Evolutionary conservation across 2,113 vertebrate species (phyloP), one percentile per base, ranked within the genome.

Genomic region (Oophaga pumilio): DNA sequence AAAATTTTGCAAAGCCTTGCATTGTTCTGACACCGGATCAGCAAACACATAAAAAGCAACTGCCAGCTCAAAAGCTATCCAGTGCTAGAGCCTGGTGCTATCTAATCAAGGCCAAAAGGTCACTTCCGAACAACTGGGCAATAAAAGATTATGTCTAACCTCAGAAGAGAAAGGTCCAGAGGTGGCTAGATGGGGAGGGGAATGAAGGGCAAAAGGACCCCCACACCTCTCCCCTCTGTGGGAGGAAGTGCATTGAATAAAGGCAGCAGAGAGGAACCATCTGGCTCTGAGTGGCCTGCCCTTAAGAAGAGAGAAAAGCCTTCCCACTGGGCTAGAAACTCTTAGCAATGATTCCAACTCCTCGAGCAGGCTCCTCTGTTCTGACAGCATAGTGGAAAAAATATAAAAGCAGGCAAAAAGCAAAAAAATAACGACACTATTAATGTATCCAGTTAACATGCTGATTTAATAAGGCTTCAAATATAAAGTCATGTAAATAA

Each of bases 81-180:
- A 92, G 95, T 94, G 96, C 97, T 95, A 96, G 96, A 96, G 97
- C 96, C 96, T 95, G 94, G 95, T 96, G 96, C 96, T 97, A 97
- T 97, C 97, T 97, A 97, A 97, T 97, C 97, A 97, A 98, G 97
- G 97, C 94, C 97, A 98, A 96, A 95, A 97, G 97, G 97, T 97
- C 96, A 99, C 96, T 99, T 99, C 97, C 97, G 96, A 98, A 98
- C 97, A 98, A 99, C 97, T 97, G 97, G 97, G 96, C 97, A 97
- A 98, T 98, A 97, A 98, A 98, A 97, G 97, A 97, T 97, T 97
- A 97, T 97, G 97, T 97, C 97, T 95, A 97, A 96, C 92, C 94
- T 77, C 95, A 96, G 95, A 96, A 95, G 94, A 95, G 95, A 96
- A 94, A 95, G 95, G 95, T 94, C 92, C 93, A 92, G 95, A 93